A percentile compares a stretch with the other conserved stretches of the same genome.
phyloP scores from a whole-genome alignment of 2,797 vertebrate species.

The Rhincodon typus region DNA sequence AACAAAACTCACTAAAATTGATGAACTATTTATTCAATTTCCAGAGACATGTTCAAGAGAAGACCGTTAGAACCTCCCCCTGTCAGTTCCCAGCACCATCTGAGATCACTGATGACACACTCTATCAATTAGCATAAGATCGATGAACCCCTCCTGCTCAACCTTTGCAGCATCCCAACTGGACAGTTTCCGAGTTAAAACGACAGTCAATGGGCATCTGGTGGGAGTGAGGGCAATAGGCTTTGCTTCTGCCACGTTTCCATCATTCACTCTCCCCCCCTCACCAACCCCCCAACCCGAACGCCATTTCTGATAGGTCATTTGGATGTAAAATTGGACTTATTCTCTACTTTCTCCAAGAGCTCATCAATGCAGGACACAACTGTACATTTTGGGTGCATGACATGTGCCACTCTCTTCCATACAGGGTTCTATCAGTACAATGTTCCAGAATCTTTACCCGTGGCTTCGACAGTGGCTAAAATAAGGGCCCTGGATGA shows the following conservation, averaged over 20 bases:
- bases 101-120: too few species aligned
- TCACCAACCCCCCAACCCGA: too few species aligned
- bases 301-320: neutral
- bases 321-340: neutral
- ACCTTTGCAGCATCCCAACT: too few species aligned
- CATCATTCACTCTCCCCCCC: neutral
- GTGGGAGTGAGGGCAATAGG: neutral
- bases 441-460: conserved; percentile 79
- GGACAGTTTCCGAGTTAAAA: neutral
- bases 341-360: neutral
- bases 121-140: too few species aligned
- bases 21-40: too few species aligned
- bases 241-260: neutral
- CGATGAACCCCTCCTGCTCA: too few species aligned
- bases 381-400: neutral
- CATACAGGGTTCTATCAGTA: conserved; percentile 81
- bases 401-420: conserved; percentile 42
- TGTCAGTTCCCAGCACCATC: too few species aligned
- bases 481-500: conserved; percentile 84
- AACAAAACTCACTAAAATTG: too few species aligned
- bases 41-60: too few species aligned
- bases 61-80: too few species aligned
- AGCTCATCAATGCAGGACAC: neutral
- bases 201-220: neutral
- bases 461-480: conserved; percentile 77